Base-by-base conservation (phyloP, 2,888 invertebrate genomes). In the Hecatera dysodea region DNA sequence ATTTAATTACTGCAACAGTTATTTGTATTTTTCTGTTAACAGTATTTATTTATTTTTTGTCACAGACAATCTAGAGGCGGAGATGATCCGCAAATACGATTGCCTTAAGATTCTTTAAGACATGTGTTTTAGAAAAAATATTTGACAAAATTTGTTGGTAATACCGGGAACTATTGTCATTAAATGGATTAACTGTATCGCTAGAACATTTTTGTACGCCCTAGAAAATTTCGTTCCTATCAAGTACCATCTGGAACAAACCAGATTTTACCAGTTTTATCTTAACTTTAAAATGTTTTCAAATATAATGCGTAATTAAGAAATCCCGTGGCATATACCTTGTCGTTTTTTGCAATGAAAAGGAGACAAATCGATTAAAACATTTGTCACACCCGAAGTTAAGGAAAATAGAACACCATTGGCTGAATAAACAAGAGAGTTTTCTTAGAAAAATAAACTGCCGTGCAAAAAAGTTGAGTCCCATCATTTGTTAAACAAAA, bases 391-490 rank as follows among this genome's bases (percentile, higher is more conserved):
- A 50, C 24, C 48, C 29, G 55, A 70, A 55, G 55, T 50, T 55
- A 63, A 66, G 57, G 53, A 69, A 68, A 80, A 67, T 27, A 24
- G 24, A 50, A 53, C 66, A 56, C 57, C 66, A 72, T 66, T 66
- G 72, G 39, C 48, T 39, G 42, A 66, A 56, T 44, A 72, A 75
- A 72, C 64, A 64, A 67, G 22, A 67, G 22, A 33, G 59, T 27
- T 67, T 60, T 24, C 48, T 27, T 55, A 48, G 56, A 36, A 76
- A 75, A 69, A 76, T 67, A 72, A 42, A 80, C 53, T 53, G 55
- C 7, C 36, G 57, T 36, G 48, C 65, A 66, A 80, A 80, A 79
- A 68, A 52, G 36, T 4, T n/a, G 33, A 22, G 50, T 29, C 24
- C 9, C 46, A 39, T 42, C 33, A 22, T 55, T 77, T 72, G 44